These are phyloP conservation scores for Mastomys natalensis DNA, from an alignment of 2,113 vertebrate species.

Conservation along the genomic window DNA sequence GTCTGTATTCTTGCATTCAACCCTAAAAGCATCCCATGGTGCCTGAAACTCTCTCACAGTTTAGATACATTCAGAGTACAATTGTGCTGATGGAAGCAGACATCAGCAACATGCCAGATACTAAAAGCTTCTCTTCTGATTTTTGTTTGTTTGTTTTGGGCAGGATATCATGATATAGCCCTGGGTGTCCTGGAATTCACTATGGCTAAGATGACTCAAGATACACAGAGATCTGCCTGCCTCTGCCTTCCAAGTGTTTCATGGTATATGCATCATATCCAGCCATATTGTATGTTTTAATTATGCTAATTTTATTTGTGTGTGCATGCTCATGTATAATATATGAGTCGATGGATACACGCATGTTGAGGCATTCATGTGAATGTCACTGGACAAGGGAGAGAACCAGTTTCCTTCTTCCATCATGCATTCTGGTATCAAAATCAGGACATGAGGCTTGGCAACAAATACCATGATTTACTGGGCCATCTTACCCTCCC, in stretches of 20 bases:
- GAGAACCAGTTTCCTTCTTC: neutral
- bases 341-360: neutral
- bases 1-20: neutral
- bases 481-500: neutral
- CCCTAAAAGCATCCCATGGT: neutral
- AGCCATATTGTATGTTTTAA: too few relatives aligned
- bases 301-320: neutral
- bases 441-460: neutral
- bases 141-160: neutral
- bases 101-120: neutral
- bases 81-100: slow-evolving; percentile 7
- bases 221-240: neutral
- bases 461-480: neutral
- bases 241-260: neutral
- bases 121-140: slow-evolving; percentile 9
- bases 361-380: too few relatives aligned
- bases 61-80: neutral
- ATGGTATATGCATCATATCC: neutral
- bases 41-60: slow-evolving; percentile 13
- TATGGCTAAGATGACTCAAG: accelerated
- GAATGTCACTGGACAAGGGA: neutral
- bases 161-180: neutral
- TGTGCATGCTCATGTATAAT: neutral
- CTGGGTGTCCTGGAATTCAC: neutral
- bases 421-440: neutral